Evolutionary conservation across 2,113 vertebrate genomes (phyloP), one percentile per base, ranked within the genome.

Genomic region (Ailuropoda melanoleuca): DNA sequence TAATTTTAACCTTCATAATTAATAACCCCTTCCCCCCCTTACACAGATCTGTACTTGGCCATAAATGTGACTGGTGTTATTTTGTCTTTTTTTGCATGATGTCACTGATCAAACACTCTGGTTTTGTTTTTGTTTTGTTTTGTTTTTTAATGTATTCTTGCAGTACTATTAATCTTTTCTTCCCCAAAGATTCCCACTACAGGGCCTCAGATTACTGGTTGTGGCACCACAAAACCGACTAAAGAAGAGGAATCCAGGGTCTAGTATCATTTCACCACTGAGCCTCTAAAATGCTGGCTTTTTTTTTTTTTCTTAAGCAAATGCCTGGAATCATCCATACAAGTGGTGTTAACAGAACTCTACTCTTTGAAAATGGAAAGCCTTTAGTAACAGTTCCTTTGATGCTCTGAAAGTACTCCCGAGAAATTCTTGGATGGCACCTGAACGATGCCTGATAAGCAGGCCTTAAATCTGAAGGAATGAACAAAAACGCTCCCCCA

Each of bases 111-210:
- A 89, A 95, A 84, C 86, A 89, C 55, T 84, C 80, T 88, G 87
- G 56, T 48, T 93, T 96, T 53, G 34, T 95, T 90, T 91, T 72
- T 13, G 46, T 96, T 95, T 85, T 23, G 17, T 93, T 78, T 92
- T 66, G 8, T 48, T 97, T 95, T 90, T 29, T 53, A 89, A 94
- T 97, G 93, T 96, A 88, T 97, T 92, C 66, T 98, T 97, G 68
- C 83, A 93, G 75, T 74, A 77, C 87, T 97, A 62, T 98, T 97
- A 97, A 97, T 96, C 94, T 97, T 96, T 98, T 97, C 77, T 98
- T 92, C 88, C 97, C 70, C 90, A 94, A 97, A 97, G 94, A 96
- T 98, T 97, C 88, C 97, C 43, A 97, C 93, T 93, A 95, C 95
- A 98, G 92, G 77, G 92, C 92, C 78, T 97, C 97, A 94, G 95